These are phyloP conservation scores for Bombus picipes DNA, from an alignment of 1,140 invertebrate genomes.

Conservation along the genomic window DNA sequence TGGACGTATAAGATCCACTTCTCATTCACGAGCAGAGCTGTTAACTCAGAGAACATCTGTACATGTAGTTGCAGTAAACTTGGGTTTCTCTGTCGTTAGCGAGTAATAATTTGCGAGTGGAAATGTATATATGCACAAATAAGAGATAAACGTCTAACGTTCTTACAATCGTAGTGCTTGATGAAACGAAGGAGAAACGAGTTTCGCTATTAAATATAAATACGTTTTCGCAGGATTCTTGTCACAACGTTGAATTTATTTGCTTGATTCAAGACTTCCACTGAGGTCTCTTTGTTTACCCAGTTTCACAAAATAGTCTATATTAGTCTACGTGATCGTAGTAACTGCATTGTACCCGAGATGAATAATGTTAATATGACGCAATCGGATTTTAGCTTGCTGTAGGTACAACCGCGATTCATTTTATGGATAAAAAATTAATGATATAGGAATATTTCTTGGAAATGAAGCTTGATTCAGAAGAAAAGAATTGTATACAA, in stretches of 20 bases:
- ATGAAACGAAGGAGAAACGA: neutral
- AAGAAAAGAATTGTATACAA: neutral
- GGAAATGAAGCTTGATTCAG: neutral
- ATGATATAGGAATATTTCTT: neutral
- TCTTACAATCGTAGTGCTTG: neutral
- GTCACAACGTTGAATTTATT: constrained; percentile 3
- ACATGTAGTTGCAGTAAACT: neutral
- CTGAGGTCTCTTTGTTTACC: neutral
- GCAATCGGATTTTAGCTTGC: neutral
- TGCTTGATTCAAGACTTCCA: neutral
- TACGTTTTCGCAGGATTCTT: neutral
- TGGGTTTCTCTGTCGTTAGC: neutral
- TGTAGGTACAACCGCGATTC: neutral
- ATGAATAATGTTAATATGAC: neutral
- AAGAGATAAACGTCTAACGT: constrained; percentile 9
- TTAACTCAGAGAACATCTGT: neutral
- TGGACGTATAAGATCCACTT: neutral
- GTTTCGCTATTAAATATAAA: neutral
- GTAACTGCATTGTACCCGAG: neutral
- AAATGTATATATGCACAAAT: neutral
- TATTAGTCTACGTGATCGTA: neutral
- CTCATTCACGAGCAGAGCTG: too few species aligned
- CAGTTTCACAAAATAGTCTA: neutral
- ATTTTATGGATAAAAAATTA: neutral
- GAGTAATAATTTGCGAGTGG: constrained; percentile 3